Evolutionary conservation across 1,140 invertebrate genomes (phyloP).

Genomic region (Aphelinus atriplicis): DNA sequence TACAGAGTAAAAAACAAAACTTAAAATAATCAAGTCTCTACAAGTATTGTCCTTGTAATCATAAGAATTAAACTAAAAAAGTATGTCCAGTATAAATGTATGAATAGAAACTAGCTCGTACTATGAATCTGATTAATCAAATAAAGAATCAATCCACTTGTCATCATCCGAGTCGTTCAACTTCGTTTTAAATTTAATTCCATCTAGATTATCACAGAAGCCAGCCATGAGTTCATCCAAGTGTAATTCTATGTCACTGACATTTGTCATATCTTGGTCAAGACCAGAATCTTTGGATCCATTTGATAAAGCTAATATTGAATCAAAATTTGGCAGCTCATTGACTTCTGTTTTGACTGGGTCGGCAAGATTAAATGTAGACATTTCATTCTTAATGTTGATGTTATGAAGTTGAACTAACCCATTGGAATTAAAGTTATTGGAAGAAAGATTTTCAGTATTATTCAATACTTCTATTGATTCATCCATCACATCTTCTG

Average conservation of each 20-base stretch:
- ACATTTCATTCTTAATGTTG: background rate
- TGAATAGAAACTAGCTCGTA: background rate
- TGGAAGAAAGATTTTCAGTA: background rate
- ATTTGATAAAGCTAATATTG: background rate
- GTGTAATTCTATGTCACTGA: slow-evolving; percentile 7
- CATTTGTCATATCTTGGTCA: background rate
- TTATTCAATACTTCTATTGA: background rate
- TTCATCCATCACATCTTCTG: background rate
- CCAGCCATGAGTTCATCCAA: slow-evolving; percentile 20
- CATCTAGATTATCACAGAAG: background rate
- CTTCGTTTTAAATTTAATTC: background rate
- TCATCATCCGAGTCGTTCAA: background rate
- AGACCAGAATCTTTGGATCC: slow-evolving; percentile 11
- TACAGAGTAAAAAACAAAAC: background rate
- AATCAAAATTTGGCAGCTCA: background rate
- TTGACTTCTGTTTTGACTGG: background rate
- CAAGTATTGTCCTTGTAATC: background rate
- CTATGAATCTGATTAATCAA: background rate
- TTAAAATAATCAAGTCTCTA: slow-evolving; percentile 14
- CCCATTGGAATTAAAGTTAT: no score
- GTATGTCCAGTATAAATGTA: no score
- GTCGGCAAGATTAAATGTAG: background rate
- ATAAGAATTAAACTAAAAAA: no score
- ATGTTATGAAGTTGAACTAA: no score
- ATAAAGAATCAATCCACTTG: slow-evolving; percentile 24